phyloP scores from a whole-genome alignment of 2,797 vertebrate genomes.

The Etheostoma perlongum region DNA sequence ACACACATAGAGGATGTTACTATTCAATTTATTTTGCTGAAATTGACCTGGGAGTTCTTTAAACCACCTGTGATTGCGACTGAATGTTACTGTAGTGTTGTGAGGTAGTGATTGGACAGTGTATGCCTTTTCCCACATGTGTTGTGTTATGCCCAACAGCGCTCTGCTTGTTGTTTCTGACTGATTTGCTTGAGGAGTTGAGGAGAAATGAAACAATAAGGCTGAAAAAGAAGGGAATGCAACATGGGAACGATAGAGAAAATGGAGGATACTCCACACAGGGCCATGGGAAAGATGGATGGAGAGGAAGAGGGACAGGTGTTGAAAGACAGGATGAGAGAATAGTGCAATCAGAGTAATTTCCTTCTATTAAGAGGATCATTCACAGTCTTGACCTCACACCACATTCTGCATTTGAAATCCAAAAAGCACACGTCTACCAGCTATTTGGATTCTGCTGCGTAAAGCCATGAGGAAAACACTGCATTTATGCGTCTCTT shows the following conservation, averaged over 20 bases:
- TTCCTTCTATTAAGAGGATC: conserved; percentile 46
- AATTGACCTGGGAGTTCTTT: conserved; percentile 44
- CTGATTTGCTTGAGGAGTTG: conserved; percentile 13
- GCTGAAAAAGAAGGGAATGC: conserved; percentile 3
- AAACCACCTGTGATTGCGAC: conserved; percentile 28
- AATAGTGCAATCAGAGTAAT: conserved; percentile 37
- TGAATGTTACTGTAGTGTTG: conserved; percentile 8
- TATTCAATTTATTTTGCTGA: conserved; percentile 58
- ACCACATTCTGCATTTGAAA: conserved; percentile 24
- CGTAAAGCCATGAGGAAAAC: conserved; percentile 5
- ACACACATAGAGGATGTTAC: conserved; percentile 27
- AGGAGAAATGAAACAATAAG: conserved; percentile 2
- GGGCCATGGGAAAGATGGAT: conserved; percentile 9
- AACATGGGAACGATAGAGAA: conserved; percentile 27
- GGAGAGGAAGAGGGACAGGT: background rate
- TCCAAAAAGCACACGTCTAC: background rate
- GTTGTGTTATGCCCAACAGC: background rate
- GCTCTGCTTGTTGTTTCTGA: background rate
- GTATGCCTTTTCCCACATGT: background rate
- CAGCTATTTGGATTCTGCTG: conserved; percentile 23
- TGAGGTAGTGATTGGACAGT: background rate
- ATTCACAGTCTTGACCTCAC: conserved; percentile 38
- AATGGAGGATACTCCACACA: background rate
- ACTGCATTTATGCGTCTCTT: conserved; percentile 9
- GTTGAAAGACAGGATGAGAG: conserved; percentile 32